phyloP scores from a whole-genome alignment of 2,888 invertebrate species.

The Caenorhabditis sp. region DNA sequence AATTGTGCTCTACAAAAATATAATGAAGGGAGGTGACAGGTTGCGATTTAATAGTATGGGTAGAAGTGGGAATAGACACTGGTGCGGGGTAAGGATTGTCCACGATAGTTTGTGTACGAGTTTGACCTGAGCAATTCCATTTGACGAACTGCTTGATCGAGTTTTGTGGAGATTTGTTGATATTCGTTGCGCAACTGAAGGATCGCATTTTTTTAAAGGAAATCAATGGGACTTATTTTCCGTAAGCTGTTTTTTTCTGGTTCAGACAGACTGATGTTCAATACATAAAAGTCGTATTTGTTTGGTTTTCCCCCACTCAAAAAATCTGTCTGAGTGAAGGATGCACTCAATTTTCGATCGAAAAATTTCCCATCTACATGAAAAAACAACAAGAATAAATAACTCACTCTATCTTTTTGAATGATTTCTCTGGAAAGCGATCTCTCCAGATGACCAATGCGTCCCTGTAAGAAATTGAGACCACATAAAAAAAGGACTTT shows the following conservation, averaged over 20 bases:
- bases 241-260: no score
- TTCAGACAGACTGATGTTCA: no score
- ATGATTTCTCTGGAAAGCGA: constrained; percentile 68
- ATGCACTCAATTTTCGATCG: no score
- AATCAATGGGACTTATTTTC: no score
- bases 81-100: constrained; percentile 63
- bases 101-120: constrained; percentile 61
- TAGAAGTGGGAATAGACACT: constrained; percentile 70
- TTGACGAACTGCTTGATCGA: constrained; percentile 69
- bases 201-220: not conserved
- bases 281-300: no score
- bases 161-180: constrained; percentile 63
- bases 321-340: no score
- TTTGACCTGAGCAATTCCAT: constrained; percentile 69
- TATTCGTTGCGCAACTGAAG: constrained; percentile 69
- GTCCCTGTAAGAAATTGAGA: constrained; percentile 58
- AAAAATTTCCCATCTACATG: not conserved
- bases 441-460: constrained; percentile 68
- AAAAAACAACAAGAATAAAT: constrained; percentile 2
- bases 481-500: constrained; percentile 7
- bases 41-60: constrained; percentile 64
- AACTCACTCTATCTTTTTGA: constrained; percentile 67
- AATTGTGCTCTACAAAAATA: constrained; percentile 6
- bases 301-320: no score
- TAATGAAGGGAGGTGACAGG: not conserved